Percentiles rank a stretch among this genome's conserved stretches.
These are phyloP conservation scores for Lepidurus packardi DNA, from an alignment of 1,140 invertebrate species.

Conservation along the genomic window DNA sequence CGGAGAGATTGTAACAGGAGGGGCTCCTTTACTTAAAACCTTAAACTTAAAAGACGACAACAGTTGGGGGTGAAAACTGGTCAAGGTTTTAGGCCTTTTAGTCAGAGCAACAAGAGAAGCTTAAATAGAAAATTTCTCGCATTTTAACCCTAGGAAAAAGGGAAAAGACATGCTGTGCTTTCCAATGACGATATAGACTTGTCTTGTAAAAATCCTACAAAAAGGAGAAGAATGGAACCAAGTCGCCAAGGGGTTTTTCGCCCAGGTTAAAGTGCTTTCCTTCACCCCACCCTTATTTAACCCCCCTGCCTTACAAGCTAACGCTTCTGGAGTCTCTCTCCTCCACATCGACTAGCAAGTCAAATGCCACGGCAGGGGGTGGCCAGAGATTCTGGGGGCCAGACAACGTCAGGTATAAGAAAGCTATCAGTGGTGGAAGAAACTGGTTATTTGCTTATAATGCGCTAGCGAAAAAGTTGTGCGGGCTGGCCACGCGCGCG, in stretches of 20 bases:
- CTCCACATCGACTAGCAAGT: neutral
- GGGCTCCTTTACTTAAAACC: constrained; percentile 6
- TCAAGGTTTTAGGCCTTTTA: neutral
- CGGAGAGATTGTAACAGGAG: neutral
- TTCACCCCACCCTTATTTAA: neutral
- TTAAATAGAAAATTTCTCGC: constrained; percentile 2
- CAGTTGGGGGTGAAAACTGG: constrained; percentile 17
- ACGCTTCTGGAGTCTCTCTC: neutral
- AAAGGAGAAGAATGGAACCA: neutral
- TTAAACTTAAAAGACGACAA: neutral
- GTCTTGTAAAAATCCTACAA: neutral
- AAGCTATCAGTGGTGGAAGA: neutral
- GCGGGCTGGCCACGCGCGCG: constrained; percentile 4
- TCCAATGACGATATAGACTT: constrained; percentile 17
- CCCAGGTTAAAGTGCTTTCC: constrained; percentile 8
- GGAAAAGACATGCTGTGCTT: constrained; percentile 7
- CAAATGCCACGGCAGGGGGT: constrained; percentile 13
- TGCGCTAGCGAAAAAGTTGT: neutral
- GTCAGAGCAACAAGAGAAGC: neutral
- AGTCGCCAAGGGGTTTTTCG: neutral
- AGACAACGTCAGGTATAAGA: neutral
- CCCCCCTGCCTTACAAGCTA: constrained; percentile 1
- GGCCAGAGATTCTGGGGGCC: neutral
- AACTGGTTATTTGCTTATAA: constrained; percentile 13
- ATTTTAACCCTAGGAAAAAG: neutral